Evolutionary conservation across 64 coral and sea anemone genomes (phyloP).

Genomic region (Cladopsammia gracilis): DNA sequence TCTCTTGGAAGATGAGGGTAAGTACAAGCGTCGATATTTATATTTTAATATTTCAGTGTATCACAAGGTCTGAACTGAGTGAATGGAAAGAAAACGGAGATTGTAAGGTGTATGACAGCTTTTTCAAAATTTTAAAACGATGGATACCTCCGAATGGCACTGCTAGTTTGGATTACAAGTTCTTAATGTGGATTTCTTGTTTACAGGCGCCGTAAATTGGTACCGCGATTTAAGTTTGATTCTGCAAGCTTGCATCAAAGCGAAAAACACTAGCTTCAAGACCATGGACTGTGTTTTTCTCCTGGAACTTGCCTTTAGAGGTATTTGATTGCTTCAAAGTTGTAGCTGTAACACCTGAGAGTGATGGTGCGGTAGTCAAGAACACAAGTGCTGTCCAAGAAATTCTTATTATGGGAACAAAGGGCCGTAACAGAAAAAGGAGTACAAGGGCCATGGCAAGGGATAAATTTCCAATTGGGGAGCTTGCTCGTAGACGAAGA

Average conservation of each 20-base stretch:
- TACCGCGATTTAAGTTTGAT: conserved; percentile 30
- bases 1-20: conserved; percentile 31
- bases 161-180: conserved; percentile 19
- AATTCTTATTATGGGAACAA: conserved; percentile 45
- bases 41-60: conserved; percentile 39
- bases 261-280: conserved; percentile 41
- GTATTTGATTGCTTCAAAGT: conserved; percentile 71
- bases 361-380: conserved; percentile 45
- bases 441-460: conserved; percentile 57
- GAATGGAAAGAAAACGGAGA: conserved; percentile 23
- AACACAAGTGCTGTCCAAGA: conserved; percentile 56
- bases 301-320: conserved; percentile 34
- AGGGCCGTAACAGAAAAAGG: conserved; percentile 53
- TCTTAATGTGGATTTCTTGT: conserved; percentile 35
- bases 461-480: conserved; percentile 56
- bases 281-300: conserved; percentile 58
- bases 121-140: conserved; percentile 59
- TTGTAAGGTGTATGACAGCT: conserved; percentile 31
- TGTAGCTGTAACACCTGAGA: conserved; percentile 51
- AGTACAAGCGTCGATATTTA: conserved; percentile 51
- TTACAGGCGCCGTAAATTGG: conserved; percentile 50
- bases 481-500: conserved; percentile 32
- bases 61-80: conserved; percentile 10
- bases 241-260: conserved; percentile 25
- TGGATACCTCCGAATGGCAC: conserved; percentile 38